Evolutionary conservation across 1,140 invertebrate genomes (phyloP).

Genomic region (Colletes gigas): DNA sequence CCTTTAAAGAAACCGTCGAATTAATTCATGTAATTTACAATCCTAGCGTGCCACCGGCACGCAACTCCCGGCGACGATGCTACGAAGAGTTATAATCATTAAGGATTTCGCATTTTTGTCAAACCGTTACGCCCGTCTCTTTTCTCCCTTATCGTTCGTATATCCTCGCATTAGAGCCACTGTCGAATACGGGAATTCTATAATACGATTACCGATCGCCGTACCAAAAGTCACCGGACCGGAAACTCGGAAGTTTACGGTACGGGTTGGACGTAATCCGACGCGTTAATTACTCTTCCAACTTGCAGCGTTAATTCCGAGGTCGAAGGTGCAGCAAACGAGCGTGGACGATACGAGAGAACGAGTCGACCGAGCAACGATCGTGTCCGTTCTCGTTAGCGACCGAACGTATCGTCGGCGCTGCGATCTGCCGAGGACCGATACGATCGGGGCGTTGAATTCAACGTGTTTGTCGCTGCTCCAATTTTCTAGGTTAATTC

Average conservation of each 20-base stretch:
- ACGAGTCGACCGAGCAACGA: too few species aligned
- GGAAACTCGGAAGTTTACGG: not conserved
- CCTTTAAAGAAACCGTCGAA: slow-evolving; percentile 49
- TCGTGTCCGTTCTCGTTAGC: too few species aligned
- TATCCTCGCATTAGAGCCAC: slow-evolving; percentile 1
- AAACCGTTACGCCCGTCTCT: not conserved
- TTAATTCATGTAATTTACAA: slow-evolving; percentile 64
- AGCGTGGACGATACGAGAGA: too few species aligned
- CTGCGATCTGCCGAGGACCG: too few species aligned
- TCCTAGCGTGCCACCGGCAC: slow-evolving; percentile 48
- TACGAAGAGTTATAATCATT: slow-evolving; percentile 32
- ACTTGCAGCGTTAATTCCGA: not conserved
- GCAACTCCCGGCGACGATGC: slow-evolving; percentile 29
- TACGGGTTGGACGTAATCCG: not conserved
- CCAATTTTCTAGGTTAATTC: too few species aligned
- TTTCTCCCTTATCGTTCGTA: not conserved
- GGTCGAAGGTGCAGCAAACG: too few species aligned
- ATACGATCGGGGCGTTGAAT: too few species aligned
- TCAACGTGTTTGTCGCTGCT: too few species aligned
- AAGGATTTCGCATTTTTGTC: slow-evolving; percentile 24
- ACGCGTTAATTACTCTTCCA: slow-evolving; percentile 2
- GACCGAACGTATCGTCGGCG: too few species aligned
- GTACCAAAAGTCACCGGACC: not conserved
- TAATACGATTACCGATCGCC: slow-evolving; percentile 13
- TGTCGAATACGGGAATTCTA: not conserved